These are phyloP conservation scores for Prionace glauca DNA, from an alignment of 2,797 vertebrate species.

Conservation along the genomic window DNA sequence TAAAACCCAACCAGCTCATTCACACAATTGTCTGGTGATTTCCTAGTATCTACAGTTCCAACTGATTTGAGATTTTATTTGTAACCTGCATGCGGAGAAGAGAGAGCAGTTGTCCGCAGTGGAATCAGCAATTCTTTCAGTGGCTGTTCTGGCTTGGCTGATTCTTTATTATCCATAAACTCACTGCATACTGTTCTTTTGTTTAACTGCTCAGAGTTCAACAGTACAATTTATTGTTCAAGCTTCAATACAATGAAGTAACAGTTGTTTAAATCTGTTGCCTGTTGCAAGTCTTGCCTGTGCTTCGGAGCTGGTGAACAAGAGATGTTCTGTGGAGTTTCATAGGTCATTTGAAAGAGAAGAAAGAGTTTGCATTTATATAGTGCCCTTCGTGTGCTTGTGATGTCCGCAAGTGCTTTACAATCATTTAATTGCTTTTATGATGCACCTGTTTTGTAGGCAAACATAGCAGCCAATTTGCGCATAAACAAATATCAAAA, in stretches of 20 bases:
- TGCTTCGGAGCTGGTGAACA: neutral
- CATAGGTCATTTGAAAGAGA: neutral
- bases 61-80: neutral
- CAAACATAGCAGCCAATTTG: neutral
- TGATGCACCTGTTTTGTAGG: neutral
- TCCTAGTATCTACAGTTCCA: neutral
- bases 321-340: neutral
- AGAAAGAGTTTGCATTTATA: neutral
- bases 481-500: neutral
- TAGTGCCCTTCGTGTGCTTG: neutral
- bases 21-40: neutral
- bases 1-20: slow-evolving; percentile 8
- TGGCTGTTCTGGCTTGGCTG: neutral
- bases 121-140: neutral
- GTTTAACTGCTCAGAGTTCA: neutral
- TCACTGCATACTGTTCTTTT: neutral
- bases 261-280: neutral
- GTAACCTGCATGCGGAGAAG: neutral
- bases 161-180: neutral
- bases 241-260: neutral
- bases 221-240: neutral
- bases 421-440: neutral
- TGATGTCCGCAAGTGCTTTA: neutral
- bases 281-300: neutral
- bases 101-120: neutral